Conservation (phyloP, 1,140 invertebrate species). For the Saxidomus purpurata region DNA sequence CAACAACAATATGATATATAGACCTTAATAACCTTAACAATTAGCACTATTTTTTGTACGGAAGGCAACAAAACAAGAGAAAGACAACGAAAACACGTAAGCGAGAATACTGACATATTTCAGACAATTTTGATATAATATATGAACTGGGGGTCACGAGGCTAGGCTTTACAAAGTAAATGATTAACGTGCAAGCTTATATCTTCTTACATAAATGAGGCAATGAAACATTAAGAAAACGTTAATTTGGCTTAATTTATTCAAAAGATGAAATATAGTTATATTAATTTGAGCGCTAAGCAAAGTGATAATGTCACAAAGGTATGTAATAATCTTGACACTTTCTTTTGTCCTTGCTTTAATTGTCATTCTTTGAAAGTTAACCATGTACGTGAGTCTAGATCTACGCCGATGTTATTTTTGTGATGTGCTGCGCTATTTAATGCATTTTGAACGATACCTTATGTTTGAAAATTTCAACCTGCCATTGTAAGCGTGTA, state of each 20-base stretch:
- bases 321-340: background rate
- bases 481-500: too few species aligned
- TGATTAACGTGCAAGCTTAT: background rate
- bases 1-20: too few species aligned
- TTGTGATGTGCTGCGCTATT: too few species aligned
- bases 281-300: constrained; percentile 10
- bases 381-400: too few species aligned
- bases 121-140: constrained; percentile 17
- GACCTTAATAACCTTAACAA: too few species aligned
- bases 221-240: background rate
- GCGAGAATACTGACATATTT: constrained; percentile 15
- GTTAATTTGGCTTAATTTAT: constrained; percentile 21
- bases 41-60: too few species aligned
- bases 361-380: background rate
- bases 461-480: too few species aligned
- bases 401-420: too few species aligned
- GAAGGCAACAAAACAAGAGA: background rate
- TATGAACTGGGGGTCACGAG: background rate
- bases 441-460: too few species aligned
- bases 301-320: constrained; percentile 35
- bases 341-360: constrained; percentile 10
- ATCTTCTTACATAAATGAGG: constrained; percentile 16
- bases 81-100: background rate
- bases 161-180: background rate
- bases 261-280: constrained; percentile 23